A percentile compares a stretch with the other conserved stretches of the same genome.
phyloP scores from a whole-genome alignment of 2,888 invertebrate species.

The Eristalis arbustorum region DNA sequence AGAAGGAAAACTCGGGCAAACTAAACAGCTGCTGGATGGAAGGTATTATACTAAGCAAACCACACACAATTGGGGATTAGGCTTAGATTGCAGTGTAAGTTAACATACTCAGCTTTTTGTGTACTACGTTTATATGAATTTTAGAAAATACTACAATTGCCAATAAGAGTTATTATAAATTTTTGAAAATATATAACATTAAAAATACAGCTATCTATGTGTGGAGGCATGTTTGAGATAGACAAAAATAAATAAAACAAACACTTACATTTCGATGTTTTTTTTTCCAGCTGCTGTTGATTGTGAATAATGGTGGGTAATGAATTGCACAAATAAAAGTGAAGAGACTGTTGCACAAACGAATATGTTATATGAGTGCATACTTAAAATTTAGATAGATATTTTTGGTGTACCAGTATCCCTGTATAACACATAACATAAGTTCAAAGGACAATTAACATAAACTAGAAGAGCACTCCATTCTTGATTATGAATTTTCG shows the following conservation, averaged over 20 bases:
- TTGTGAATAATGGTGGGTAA: slow-evolving; percentile 26
- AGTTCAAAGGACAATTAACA: background rate
- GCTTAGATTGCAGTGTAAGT: background rate
- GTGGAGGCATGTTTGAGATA: slow-evolving; percentile 1
- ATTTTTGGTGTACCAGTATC: slow-evolving; percentile 31
- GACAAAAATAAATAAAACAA: slow-evolving; percentile 13
- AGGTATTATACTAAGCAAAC: no score
- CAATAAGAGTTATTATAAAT: background rate
- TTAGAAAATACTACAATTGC: background rate
- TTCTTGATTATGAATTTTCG: slow-evolving; percentile 5
- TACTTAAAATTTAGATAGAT: slow-evolving; percentile 9
- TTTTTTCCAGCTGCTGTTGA: slow-evolving; percentile 24
- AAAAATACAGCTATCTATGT: background rate
- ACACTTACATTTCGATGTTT: slow-evolving; percentile 39
- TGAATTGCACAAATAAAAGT: slow-evolving; percentile 26
- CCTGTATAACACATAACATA: background rate
- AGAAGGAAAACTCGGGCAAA: no score
- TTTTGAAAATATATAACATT: background rate
- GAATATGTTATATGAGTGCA: slow-evolving; percentile 1
- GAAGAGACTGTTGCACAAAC: slow-evolving; percentile 32
- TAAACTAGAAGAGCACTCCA: background rate
- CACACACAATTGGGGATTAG: no score
- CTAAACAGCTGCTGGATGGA: no score
- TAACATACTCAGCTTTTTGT: background rate
- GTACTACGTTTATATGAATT: background rate